Percentiles rank a stretch among this genome's conserved stretches.
Conservation (phyloP, 2,888 invertebrate species). For the Ornithoptera priamus region DNA sequence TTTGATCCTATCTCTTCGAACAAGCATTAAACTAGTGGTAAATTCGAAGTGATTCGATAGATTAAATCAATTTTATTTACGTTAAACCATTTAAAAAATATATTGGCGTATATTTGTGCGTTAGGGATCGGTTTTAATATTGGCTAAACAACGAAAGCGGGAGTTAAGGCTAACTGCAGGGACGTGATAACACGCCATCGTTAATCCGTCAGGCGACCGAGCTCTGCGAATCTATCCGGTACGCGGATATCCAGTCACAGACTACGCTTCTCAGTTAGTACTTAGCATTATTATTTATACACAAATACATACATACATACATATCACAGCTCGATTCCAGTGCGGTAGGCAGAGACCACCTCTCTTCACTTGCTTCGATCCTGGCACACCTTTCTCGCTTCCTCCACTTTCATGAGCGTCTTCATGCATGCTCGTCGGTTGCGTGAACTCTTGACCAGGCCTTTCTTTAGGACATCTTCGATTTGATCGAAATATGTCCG, state of each 20-base stretch:
- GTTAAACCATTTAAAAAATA: neutral
- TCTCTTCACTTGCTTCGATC: too few relatives aligned
- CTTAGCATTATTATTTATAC: neutral
- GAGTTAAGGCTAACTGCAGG: conserved; percentile 62
- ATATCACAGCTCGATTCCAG: too few relatives aligned
- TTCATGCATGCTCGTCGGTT: too few relatives aligned
- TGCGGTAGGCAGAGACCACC: too few relatives aligned
- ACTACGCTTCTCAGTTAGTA: conserved; percentile 4
- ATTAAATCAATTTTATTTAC: neutral
- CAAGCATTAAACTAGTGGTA: neutral
- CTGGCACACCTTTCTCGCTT: too few relatives aligned
- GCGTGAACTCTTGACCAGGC: too few relatives aligned
- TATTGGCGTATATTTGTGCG: conserved; percentile 1
- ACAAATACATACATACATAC: too few relatives aligned
- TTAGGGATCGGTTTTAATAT: conserved; percentile 25
- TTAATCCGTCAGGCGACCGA: conserved; percentile 62
- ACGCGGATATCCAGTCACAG: conserved; percentile 34
- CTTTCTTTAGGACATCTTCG: too few relatives aligned
- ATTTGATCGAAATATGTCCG: too few relatives aligned
- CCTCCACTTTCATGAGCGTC: too few relatives aligned
- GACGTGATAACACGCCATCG: conserved; percentile 61
- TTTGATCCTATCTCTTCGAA: neutral
- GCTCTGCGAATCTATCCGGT: conserved; percentile 51
- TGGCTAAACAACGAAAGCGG: conserved; percentile 27
- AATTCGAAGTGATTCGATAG: neutral